These are phyloP conservation scores for Urocitellus parryii DNA, from an alignment of 2,113 vertebrate genomes.

Conservation along the genomic window DNA sequence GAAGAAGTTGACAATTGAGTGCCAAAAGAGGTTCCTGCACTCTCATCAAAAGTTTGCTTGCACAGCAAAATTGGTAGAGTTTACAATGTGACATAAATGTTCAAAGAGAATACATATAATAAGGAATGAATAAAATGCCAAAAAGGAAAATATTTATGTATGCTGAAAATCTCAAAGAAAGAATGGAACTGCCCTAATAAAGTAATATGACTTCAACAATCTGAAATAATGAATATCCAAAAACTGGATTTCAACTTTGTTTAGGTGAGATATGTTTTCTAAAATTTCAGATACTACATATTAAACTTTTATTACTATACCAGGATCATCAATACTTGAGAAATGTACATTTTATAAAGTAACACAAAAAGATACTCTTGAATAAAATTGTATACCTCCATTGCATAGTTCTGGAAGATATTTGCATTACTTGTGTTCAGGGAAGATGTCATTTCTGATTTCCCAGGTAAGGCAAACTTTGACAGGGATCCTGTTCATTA, in stretches of 20 bases:
- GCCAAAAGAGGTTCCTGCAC: not conserved
- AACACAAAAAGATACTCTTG: not conserved
- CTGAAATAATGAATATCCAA: conserved; percentile 20
- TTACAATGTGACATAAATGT: conserved; percentile 47
- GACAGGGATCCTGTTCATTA: conserved; percentile 87
- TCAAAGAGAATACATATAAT: not conserved
- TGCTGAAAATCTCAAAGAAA: conserved; percentile 2
- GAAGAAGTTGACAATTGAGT: not conserved
- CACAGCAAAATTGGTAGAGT: not conserved
- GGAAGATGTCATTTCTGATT: conserved; percentile 91
- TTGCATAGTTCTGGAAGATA: conserved; percentile 93
- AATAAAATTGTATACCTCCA: conserved; percentile 90
- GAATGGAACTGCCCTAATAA: not conserved
- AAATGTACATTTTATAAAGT: conserved; percentile 27
- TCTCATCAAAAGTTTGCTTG: not conserved
- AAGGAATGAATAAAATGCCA: not conserved
- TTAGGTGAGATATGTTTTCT: not conserved
- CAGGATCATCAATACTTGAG: not conserved
- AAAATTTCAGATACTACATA: not conserved
- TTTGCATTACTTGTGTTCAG: conserved; percentile 92
- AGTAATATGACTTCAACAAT: not conserved
- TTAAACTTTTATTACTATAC: conserved; percentile 5
- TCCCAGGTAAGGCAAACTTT: conserved; percentile 91
- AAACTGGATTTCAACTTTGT: conserved; percentile 20
- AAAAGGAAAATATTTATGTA: conserved; percentile 48